phyloP scores from a whole-genome alignment of 2,888 invertebrate species.

The Rhodophaea formosa region DNA sequence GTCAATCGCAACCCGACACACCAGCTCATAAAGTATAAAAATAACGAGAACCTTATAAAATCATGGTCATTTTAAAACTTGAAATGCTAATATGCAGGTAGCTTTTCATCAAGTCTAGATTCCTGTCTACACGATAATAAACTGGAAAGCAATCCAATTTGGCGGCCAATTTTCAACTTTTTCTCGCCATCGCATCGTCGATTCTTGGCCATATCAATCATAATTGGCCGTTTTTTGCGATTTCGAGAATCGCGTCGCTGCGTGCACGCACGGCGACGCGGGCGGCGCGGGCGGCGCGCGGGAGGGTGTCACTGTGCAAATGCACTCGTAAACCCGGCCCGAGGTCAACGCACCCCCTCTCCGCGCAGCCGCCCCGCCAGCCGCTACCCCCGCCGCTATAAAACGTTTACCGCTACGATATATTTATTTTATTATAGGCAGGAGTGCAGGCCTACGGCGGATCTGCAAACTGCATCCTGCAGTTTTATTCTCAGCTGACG shows the following conservation, averaged over 20 bases:
- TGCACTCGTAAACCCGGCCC: slow-evolving; percentile 74
- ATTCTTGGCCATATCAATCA: slow-evolving; percentile 68
- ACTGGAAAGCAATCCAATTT: slow-evolving; percentile 43
- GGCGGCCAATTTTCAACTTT: slow-evolving; percentile 52
- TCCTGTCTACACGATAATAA: slow-evolving; percentile 38
- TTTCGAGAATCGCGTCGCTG: slow-evolving; percentile 56
- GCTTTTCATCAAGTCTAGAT: slow-evolving; percentile 39
- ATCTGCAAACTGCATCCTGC: slow-evolving; percentile 37
- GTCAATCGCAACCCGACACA: slow-evolving; percentile 2
- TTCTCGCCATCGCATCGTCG: slow-evolving; percentile 41
- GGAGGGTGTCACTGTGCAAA: slow-evolving; percentile 77
- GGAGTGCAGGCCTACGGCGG: slow-evolving; percentile 33
- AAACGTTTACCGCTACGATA: slow-evolving; percentile 67
- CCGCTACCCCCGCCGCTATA: slow-evolving; percentile 51
- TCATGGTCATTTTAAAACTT: slow-evolving; percentile 22
- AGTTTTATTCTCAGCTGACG: slow-evolving; percentile 28
- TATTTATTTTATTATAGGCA: slow-evolving; percentile 53
- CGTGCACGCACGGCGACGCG: slow-evolving; percentile 55
- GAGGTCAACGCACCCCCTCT: slow-evolving; percentile 69
- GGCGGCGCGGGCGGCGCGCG: slow-evolving; percentile 31
- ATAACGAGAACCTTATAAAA: slow-evolving; percentile 20
- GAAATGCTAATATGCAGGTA: slow-evolving; percentile 22
- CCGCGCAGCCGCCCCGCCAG: slow-evolving; percentile 38
- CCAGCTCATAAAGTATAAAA: slow-evolving; percentile 25
- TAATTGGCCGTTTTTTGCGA: slow-evolving; percentile 68